These are phyloP conservation scores for Bos javanicus DNA, from an alignment of 2,113 vertebrate species.

Conservation along the genomic window DNA sequence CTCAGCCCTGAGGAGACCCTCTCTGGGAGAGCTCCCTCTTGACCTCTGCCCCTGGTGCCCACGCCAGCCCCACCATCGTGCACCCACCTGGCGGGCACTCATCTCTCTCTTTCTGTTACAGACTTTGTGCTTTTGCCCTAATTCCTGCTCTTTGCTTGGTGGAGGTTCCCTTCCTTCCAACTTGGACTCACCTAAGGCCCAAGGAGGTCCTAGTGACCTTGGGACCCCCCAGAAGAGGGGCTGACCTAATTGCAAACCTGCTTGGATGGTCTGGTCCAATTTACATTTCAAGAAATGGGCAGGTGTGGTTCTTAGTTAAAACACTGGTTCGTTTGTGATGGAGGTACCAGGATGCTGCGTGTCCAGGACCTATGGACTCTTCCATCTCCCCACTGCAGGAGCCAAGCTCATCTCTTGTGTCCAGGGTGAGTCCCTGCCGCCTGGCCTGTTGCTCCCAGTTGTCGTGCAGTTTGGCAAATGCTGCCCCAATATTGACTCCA, in stretches of 20 bases:
- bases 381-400: background rate
- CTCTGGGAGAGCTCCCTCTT: background rate
- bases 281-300: background rate
- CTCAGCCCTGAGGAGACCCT: background rate
- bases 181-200: background rate
- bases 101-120: too few species aligned
- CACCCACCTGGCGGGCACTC: background rate
- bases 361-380: background rate
- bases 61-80: accelerated
- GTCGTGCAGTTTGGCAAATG: background rate
- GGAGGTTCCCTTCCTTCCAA: background rate
- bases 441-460: background rate
- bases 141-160: background rate
- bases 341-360: accelerated
- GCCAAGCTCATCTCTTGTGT: background rate
- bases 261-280: background rate
- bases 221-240: background rate
- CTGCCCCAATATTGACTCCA: background rate
- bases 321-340: accelerated
- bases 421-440: background rate
- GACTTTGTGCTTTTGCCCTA: too few species aligned
- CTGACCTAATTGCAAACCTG: background rate
- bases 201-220: background rate
- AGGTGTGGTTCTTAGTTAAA: background rate
- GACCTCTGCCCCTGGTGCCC: background rate